phyloP scores from a whole-genome alignment of 2,797 vertebrate species.

The Chelidonichthys spinosus region DNA sequence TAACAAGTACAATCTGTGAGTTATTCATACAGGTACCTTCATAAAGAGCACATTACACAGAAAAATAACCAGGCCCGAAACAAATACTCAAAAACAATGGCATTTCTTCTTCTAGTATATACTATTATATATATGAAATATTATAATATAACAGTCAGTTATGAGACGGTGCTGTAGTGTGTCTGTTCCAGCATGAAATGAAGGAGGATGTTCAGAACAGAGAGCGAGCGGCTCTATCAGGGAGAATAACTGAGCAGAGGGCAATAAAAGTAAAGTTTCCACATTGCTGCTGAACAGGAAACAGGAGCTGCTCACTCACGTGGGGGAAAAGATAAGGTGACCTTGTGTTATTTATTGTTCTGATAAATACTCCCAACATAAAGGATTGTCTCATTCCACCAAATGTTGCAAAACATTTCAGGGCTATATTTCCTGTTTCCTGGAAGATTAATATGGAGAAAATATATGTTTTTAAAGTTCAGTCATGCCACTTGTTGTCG shows the following conservation, averaged over 20 bases:
- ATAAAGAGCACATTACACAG: slow-evolving; percentile 21
- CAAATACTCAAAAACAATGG: background rate
- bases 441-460: too few relatives aligned
- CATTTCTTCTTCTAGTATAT: background rate
- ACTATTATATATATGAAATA: slow-evolving; percentile 10
- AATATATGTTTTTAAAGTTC: too few relatives aligned
- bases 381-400: background rate
- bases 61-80: slow-evolving; percentile 24
- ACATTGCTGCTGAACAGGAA: slow-evolving; percentile 19
- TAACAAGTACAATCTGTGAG: slow-evolving; percentile 21
- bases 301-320: slow-evolving; percentile 3
- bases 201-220: slow-evolving; percentile 14
- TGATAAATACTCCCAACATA: background rate
- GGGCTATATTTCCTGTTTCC: background rate
- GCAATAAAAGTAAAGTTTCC: slow-evolving; percentile 15
- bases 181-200: slow-evolving; percentile 6
- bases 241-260: slow-evolving; percentile 32
- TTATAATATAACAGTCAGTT: background rate
- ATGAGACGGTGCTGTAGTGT: background rate
- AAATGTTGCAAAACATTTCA: background rate
- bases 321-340: background rate
- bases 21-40: slow-evolving; percentile 11
- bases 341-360: slow-evolving; percentile 9
- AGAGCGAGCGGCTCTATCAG: background rate
- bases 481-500: background rate